Conservation (phyloP, 2,888 invertebrate species). For the Pomacea canaliculata region DNA sequence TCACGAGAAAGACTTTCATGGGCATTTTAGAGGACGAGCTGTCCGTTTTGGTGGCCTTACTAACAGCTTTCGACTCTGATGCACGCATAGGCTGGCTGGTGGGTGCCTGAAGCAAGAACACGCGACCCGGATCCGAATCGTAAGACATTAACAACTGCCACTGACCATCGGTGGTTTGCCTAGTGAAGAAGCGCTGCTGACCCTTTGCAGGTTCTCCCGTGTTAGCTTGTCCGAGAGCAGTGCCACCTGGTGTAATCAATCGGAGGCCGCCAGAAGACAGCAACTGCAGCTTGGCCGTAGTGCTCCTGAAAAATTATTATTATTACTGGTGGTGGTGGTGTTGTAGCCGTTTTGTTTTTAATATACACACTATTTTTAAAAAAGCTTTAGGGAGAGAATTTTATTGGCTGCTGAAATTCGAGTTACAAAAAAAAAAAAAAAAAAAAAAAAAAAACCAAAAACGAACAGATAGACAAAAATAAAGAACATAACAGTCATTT, state of each 20-base stretch:
- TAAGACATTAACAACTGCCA: constrained; percentile 7
- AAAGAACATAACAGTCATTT: no score
- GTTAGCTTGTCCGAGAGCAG: background rate
- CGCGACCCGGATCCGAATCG: background rate
- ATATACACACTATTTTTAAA: no score
- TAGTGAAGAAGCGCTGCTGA: constrained; percentile 2
- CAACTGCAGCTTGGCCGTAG: constrained; percentile 14
- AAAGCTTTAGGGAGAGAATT: no score
- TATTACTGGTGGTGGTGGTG: no score
- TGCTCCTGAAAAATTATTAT: constrained; percentile 2
- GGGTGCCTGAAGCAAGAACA: constrained; percentile 11
- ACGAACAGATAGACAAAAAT: no score
- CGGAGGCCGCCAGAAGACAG: constrained; percentile 9
- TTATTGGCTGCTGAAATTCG: no score
- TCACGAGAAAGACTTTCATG: no score
- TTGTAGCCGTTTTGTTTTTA: no score
- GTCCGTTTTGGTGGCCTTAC: no score
- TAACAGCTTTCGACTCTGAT: background rate
- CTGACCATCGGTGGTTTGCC: background rate
- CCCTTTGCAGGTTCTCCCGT: background rate
- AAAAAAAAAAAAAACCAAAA: background rate
- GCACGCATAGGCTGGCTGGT: background rate
- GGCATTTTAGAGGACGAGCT: no score
- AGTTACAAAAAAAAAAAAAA: background rate
- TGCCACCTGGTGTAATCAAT: background rate